phyloP scores from a whole-genome alignment of 2,888 invertebrate genomes.

The Gandaritis pyraliata region DNA sequence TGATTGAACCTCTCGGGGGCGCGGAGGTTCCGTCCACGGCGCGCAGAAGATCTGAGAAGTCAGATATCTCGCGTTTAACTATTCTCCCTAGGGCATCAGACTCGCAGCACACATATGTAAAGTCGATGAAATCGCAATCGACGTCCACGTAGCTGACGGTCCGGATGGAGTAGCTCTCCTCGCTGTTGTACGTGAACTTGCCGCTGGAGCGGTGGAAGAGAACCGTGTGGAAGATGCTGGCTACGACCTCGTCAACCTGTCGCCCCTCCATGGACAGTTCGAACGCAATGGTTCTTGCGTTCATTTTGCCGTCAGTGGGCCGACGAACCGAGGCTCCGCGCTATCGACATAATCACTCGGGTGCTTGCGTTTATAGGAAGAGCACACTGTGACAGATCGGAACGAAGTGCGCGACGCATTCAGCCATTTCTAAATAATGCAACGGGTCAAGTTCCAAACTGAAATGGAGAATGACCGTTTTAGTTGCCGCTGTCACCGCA shows the following conservation, averaged over 20 bases:
- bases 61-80: conserved; percentile 89
- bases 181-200: conserved; percentile 97
- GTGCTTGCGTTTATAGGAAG: conserved; percentile 47
- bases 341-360: conserved; percentile 67
- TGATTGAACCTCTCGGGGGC: conserved; percentile 92
- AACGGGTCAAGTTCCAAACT: conserved; percentile 74
- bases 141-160: conserved; percentile 98
- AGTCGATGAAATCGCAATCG: conserved; percentile 98
- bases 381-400: conserved; percentile 7
- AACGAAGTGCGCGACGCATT: conserved; percentile 46
- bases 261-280: conserved; percentile 94
- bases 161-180: conserved; percentile 97
- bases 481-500: conserved; percentile 47
- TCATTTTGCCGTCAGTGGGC: conserved; percentile 86
- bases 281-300: conserved; percentile 91
- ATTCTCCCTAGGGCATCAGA: conserved; percentile 90
- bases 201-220: conserved; percentile 95
- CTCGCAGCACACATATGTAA: conserved; percentile 98
- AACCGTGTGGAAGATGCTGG: conserved; percentile 96
- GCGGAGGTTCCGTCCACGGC: conserved; percentile 86
- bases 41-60: conserved; percentile 91
- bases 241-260: conserved; percentile 96
- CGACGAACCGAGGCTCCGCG: conserved; percentile 51
- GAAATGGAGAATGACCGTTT: conserved; percentile 77
- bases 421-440: conserved; percentile 69